phyloP scores from a whole-genome alignment of 1,140 invertebrate species.

The Brachionus plicatilis region DNA sequence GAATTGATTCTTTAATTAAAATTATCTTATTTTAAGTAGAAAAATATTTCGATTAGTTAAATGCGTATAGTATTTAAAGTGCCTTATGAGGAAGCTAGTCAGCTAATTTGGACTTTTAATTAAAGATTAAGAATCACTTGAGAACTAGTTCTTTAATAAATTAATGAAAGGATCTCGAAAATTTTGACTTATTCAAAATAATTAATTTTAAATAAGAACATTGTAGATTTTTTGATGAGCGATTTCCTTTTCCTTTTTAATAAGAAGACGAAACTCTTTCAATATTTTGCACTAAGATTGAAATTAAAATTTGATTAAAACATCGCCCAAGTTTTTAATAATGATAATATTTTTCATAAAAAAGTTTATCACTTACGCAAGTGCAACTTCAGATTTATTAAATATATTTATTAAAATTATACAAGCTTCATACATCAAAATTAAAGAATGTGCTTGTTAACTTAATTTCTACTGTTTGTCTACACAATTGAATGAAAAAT shows the following conservation, averaged over 20 bases:
- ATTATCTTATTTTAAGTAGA: background rate
- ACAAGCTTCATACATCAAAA: background rate
- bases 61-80: background rate
- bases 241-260: background rate
- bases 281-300: background rate
- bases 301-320: background rate
- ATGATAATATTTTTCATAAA: background rate
- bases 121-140: conserved; percentile 22
- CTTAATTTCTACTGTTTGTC: too few relatives aligned
- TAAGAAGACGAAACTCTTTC: background rate
- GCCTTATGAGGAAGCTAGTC: background rate
- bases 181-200: background rate
- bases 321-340: background rate
- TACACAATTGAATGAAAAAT: too few relatives aligned
- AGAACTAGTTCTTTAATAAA: background rate
- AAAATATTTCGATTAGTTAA: background rate
- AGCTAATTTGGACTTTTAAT: background rate
- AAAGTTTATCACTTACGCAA: background rate
- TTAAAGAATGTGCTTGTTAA: background rate
- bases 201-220: background rate
- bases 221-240: background rate
- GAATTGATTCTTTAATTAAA: background rate
- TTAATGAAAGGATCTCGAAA: background rate
- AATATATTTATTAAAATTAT: background rate
- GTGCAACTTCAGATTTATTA: background rate